phyloP scores from a whole-genome alignment of 2,113 vertebrate genomes.

The Fregetta grallaria region DNA sequence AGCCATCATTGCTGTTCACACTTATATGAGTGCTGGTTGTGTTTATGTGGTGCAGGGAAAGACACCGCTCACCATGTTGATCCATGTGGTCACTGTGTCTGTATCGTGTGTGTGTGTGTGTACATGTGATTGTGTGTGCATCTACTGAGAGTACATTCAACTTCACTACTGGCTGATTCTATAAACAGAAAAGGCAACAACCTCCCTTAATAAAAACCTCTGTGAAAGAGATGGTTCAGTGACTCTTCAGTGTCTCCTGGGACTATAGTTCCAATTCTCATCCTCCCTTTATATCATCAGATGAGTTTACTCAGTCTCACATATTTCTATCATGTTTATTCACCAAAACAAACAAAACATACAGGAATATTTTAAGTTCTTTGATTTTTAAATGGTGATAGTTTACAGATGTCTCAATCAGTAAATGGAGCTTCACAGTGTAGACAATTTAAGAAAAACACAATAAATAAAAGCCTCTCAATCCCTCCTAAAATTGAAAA shows the following conservation, averaged over 20 bases:
- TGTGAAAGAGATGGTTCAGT: neutral
- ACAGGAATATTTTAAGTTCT: neutral
- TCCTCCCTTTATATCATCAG: neutral
- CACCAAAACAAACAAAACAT: neutral
- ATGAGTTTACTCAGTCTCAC: neutral
- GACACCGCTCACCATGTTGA: neutral
- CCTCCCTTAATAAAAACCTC: neutral
- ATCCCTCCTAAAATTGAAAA: neutral
- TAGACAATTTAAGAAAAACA: neutral
- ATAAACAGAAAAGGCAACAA: neutral
- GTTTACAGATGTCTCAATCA: neutral
- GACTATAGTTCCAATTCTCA: neutral
- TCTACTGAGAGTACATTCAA: neutral
- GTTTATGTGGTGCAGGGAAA: neutral
- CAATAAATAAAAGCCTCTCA: neutral
- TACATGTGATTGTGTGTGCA: neutral
- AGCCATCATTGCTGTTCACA: neutral
- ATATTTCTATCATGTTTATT: neutral
- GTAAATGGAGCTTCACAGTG: neutral
- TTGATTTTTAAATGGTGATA: neutral
- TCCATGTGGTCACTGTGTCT: neutral
- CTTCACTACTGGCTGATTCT: neutral
- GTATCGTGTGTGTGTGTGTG: neutral
- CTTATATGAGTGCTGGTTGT: accelerated
- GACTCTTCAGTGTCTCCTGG: neutral